Evolutionary conservation across 2,113 vertebrate genomes (phyloP), one percentile per base, ranked within the genome.

Genomic region (Proterorhinus semilunaris): DNA sequence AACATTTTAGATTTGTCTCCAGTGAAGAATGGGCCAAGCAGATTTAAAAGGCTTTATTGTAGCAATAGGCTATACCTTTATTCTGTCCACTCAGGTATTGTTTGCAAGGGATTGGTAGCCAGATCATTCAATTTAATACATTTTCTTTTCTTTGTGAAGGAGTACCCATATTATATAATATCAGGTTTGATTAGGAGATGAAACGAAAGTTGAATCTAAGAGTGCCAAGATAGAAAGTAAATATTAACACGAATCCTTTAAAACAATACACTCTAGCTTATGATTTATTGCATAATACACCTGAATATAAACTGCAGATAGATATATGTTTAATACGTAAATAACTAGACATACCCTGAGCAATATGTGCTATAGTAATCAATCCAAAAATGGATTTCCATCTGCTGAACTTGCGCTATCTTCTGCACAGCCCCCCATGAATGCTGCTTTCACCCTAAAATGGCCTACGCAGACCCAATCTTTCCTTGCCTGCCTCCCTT

Each of bases 11-110:
- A 72, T 65, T 8, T 71, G 58, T 69, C 16, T 62, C 64, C 16
- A 61, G 2, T 69, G 55, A 47, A 83, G 78, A 84, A 76, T 71
- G 71, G 76, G 58, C 68, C 59, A 69, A 79, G 69, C 13, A 62
- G 61, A 59, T 72, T 45, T 72, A 8, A 45, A 45, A 9, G 11
- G 6, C 10, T 36, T 58, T 8, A 42, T 58, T 42, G 55, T 15
- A 6, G 27, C 27, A 15, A 1, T 27, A 21, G 21, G 21, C 21
- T 21, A 9, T 55, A 10, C 21, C 10, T 15, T 59, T 58, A n/a
- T 11, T 15, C 21, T 66, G 51, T 17, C 51, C 61, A 11, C 16
- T 5, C 1, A 12, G 10, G 17, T 55, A 10, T 55, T 55, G 51
- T 53, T 53, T 53, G 3, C 7, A 15, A 16, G n/a, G 51, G 51